Percentiles rank a stretch among this genome's conserved stretches.
Evolutionary conservation across 2,797 vertebrate species (phyloP).

Genomic region (Neosilurus mollespiculum): DNA sequence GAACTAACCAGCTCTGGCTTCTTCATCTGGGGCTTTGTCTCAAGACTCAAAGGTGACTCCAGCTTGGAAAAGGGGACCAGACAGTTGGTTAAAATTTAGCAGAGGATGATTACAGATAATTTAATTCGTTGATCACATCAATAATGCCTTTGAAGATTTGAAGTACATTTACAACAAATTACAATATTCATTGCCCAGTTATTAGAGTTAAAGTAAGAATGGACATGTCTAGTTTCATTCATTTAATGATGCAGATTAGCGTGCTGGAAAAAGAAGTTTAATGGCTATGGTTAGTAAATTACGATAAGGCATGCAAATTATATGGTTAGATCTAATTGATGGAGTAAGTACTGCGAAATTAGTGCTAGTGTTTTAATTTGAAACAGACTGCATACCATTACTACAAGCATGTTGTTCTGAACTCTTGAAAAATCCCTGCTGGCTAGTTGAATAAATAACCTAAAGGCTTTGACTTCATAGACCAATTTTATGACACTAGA

Average conservation of each 20-base stretch:
- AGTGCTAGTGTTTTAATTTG: slow-evolving; percentile 73
- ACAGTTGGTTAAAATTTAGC: slow-evolving; percentile 85
- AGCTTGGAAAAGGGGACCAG: slow-evolving; percentile 88
- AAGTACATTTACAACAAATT: slow-evolving; percentile 54
- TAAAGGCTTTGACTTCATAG: slow-evolving; percentile 9
- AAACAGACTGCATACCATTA: slow-evolving; percentile 66
- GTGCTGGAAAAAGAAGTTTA: slow-evolving; percentile 66
- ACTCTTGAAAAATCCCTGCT: slow-evolving; percentile 33
- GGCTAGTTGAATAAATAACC: not conserved
- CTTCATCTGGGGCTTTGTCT: slow-evolving; percentile 81
- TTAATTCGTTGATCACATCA: slow-evolving; percentile 59
- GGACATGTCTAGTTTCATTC: slow-evolving; percentile 47
- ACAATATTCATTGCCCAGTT: slow-evolving; percentile 52
- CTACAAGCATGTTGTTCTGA: slow-evolving; percentile 62
- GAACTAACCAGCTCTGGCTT: slow-evolving; percentile 82
- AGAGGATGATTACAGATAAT: slow-evolving; percentile 73
- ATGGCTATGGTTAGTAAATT: slow-evolving; percentile 73
- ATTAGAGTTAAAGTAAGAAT: slow-evolving; percentile 53
- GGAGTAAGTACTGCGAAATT: slow-evolving; percentile 74
- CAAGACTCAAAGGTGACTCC: slow-evolving; percentile 82
- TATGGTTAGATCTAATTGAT: slow-evolving; percentile 72
- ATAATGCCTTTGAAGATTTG: slow-evolving; percentile 51
- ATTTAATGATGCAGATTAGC: slow-evolving; percentile 64
- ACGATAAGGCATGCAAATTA: slow-evolving; percentile 75
- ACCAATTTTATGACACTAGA: slow-evolving; percentile 9